A percentile compares a stretch with the other conserved stretches of the same genome.
phyloP scores from a whole-genome alignment of 2,888 invertebrate species.

The Dicyrtomina minuta region DNA sequence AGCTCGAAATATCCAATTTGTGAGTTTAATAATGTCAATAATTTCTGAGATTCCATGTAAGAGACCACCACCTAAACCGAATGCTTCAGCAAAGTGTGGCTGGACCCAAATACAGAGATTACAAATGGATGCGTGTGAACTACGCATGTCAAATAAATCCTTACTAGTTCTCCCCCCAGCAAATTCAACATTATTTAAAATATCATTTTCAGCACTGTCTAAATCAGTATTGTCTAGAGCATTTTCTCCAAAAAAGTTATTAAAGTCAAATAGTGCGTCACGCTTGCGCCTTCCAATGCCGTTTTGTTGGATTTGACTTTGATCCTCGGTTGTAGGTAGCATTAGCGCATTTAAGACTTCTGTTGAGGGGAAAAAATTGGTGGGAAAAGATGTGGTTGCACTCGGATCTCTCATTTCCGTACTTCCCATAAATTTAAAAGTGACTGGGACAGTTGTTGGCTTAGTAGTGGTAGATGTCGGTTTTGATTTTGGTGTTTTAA shows the following conservation, averaged over 20 bases:
- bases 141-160: constrained; percentile 8
- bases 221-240: not conserved
- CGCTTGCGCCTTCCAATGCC: not conserved
- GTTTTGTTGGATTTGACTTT: not conserved
- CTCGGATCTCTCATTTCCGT: not conserved
- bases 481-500: not conserved
- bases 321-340: no score
- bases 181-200: not conserved
- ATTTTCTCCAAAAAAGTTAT: constrained; percentile 15
- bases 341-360: not conserved
- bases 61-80: constrained; percentile 32
- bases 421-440: not conserved
- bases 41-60: constrained; percentile 38
- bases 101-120: constrained; percentile 42
- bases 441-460: not conserved
- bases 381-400: not conserved
- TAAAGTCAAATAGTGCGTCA: constrained; percentile 12
- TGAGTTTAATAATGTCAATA: constrained; percentile 26
- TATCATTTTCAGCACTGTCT: not conserved
- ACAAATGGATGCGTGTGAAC: constrained; percentile 29
- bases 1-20: constrained; percentile 38
- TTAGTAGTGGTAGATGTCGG: not conserved
- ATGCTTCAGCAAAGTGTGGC: constrained; percentile 42
- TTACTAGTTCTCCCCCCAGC: not conserved
- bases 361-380: not conserved